A percentile compares a stretch with the other conserved stretches of the same genome.
phyloP scores from a whole-genome alignment of 2,888 invertebrate genomes.

The Urechis unicinctus region DNA sequence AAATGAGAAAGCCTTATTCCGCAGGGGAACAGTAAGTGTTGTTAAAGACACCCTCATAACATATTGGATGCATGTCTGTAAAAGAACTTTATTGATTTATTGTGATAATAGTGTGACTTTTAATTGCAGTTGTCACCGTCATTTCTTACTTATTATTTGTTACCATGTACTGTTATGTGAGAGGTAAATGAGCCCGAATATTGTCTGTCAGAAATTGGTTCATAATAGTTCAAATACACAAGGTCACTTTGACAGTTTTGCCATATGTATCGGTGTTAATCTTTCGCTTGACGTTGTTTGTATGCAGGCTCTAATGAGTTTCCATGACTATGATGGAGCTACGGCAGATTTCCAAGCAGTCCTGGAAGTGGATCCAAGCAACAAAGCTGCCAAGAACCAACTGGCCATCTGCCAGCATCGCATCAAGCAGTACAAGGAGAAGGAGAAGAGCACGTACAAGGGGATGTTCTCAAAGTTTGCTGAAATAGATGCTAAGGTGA shows the following conservation, averaged over 20 bases:
- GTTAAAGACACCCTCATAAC: slow-evolving; percentile 29
- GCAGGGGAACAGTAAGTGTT: slow-evolving; percentile 65
- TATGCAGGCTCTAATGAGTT: slow-evolving; percentile 61
- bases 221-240: too few relatives aligned
- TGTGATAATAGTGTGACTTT: background rate
- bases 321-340: slow-evolving; percentile 74
- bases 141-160: too few relatives aligned
- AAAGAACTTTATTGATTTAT: background rate
- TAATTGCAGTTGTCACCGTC: too few relatives aligned
- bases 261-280: too few relatives aligned
- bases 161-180: too few relatives aligned
- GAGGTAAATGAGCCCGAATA: too few relatives aligned
- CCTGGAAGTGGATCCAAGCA: slow-evolving; percentile 72
- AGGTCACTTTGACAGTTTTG: too few relatives aligned
- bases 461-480: slow-evolving; percentile 91
- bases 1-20: slow-evolving; percentile 84
- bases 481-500: slow-evolving; percentile 31
- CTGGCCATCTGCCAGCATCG: slow-evolving; percentile 64
- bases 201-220: too few relatives aligned
- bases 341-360: slow-evolving; percentile 71
- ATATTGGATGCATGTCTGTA: background rate
- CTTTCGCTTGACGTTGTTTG: too few relatives aligned
- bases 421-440: slow-evolving; percentile 68
- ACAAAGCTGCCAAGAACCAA: slow-evolving; percentile 80
- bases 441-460: slow-evolving; percentile 80